phyloP scores from a whole-genome alignment of 2,113 vertebrate species.

The Mormyrus iriodes region DNA sequence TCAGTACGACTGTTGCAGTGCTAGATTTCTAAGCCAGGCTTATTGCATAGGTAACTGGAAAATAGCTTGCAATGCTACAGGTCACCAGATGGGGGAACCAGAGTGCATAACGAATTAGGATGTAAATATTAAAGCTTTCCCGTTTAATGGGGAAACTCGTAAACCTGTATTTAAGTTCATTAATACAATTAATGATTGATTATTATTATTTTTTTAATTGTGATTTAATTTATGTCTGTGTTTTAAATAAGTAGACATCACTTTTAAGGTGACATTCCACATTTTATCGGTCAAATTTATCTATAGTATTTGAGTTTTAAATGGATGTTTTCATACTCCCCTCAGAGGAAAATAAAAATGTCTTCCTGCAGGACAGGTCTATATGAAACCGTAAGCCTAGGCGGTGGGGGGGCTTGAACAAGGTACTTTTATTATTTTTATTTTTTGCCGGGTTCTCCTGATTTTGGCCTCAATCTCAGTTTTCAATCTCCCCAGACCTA shows the following conservation, averaged over 20 bases:
- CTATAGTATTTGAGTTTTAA: not conserved
- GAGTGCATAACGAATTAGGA: not conserved
- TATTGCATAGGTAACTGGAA: not conserved
- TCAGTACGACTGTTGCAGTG: not conserved
- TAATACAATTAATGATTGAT: not conserved
- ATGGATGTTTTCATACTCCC: not conserved
- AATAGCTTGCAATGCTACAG: not conserved
- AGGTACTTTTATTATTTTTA: slow-evolving; percentile 19
- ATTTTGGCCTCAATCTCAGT: not conserved
- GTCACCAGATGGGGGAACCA: not conserved
- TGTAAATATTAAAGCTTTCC: not conserved
- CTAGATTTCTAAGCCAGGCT: not conserved
- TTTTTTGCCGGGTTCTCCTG: not conserved
- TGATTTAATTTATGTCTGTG: not conserved
- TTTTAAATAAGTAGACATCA: not conserved
- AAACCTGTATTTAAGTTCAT: slow-evolving; percentile 8
- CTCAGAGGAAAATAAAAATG: not conserved
- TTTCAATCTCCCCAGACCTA: not conserved
- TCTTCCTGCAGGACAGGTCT: slow-evolving; percentile 18
- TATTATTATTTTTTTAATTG: not conserved
- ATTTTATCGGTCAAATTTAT: not conserved
- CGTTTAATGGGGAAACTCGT: not conserved
- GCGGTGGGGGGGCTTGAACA: not conserved
- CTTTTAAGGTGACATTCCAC: not conserved
- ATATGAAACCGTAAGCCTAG: not conserved